A percentile compares a stretch with the other conserved stretches of the same genome.
Conservation (phyloP, 2,888 invertebrate genomes). For the Machimus atricapillus region DNA sequence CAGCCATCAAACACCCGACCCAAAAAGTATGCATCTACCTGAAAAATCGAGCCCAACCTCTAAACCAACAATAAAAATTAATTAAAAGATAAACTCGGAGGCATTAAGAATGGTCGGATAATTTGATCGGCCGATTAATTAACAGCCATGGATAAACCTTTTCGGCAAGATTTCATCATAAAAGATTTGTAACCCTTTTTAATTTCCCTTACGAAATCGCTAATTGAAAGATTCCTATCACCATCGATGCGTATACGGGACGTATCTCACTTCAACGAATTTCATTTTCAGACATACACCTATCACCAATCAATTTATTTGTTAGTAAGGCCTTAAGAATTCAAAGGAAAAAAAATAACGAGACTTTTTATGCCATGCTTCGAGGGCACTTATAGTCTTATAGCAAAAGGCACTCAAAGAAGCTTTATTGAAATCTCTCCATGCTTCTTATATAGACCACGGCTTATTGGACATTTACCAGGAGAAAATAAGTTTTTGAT, state of each 20-base stretch:
- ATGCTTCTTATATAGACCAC: neutral
- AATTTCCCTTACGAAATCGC: neutral
- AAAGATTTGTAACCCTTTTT: neutral
- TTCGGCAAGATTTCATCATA: neutral
- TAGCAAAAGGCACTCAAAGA: neutral
- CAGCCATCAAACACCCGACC: neutral
- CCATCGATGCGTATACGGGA: neutral
- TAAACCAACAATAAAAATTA: constrained; percentile 7
- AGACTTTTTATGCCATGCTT: neutral
- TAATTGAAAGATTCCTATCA: neutral
- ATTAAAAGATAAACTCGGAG: constrained; percentile 10
- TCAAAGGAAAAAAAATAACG: neutral
- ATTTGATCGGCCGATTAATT: neutral
- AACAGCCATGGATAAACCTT: neutral
- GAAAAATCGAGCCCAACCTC: neutral
- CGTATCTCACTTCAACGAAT: neutral
- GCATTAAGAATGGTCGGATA: neutral
- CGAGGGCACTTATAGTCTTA: neutral
- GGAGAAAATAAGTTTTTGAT: neutral
- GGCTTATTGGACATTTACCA: neutral
- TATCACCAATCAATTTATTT: neutral
- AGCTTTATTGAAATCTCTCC: neutral
- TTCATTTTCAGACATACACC: neutral
- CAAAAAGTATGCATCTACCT: neutral
- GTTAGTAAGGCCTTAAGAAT: neutral